Conservation (phyloP, 2,797 vertebrate species). For the Halcyon chelicuti region DNA sequence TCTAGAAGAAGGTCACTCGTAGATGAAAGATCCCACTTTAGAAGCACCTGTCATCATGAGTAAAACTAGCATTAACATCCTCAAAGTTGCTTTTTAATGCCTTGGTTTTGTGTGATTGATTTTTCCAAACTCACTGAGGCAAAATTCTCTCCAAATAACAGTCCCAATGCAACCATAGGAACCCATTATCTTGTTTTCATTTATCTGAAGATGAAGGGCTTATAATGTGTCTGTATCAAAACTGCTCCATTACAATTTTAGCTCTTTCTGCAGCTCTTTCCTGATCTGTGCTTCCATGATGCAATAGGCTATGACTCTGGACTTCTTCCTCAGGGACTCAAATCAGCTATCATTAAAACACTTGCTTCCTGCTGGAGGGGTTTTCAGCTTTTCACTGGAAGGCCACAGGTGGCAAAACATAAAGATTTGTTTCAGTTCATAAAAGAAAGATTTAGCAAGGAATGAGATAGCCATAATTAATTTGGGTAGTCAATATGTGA, state of each 20-base stretch:
- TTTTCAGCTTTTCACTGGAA: not conserved
- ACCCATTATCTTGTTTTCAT: not conserved
- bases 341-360: not conserved
- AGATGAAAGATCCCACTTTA: not conserved
- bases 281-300: not conserved
- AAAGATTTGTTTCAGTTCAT: not conserved
- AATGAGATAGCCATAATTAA: not conserved
- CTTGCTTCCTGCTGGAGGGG: not conserved
- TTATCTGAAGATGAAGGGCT: not conserved
- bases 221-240: not conserved
- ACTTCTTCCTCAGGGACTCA: not conserved
- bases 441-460: not conserved
- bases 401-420: not conserved
- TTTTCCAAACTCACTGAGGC: not conserved
- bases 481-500: not conserved
- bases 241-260: not conserved
- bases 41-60: not conserved
- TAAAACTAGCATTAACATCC: not conserved
- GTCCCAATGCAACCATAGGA: not conserved
- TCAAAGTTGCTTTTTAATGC: not conserved
- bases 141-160: not conserved
- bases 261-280: not conserved
- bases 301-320: not conserved
- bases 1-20: not conserved
- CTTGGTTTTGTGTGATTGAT: not conserved